Percentiles rank a stretch among this genome's conserved stretches.
phyloP scores from a whole-genome alignment of 2,113 vertebrate species.

The Colinus virginianus region DNA sequence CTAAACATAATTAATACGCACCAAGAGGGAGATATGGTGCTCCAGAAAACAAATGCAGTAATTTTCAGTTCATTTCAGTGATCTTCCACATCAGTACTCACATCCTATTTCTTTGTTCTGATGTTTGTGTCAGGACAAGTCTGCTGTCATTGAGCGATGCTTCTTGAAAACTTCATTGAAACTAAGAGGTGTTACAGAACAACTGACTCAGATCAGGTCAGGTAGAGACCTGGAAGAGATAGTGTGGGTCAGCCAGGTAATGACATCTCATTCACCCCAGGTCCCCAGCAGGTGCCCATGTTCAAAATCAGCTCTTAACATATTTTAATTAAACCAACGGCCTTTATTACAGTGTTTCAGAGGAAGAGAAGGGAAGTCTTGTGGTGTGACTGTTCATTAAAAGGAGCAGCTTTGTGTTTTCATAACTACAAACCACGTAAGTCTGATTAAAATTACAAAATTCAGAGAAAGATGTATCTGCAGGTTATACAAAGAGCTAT shows the following conservation, averaged over 20 bases:
- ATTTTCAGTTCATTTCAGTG: neutral
- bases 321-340: neutral
- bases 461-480: neutral
- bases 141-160: neutral
- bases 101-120: neutral
- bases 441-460: neutral
- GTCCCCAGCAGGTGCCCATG: neutral
- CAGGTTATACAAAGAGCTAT: neutral
- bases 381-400: neutral
- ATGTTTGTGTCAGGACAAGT: neutral
- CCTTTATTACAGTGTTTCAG: neutral
- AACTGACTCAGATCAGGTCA: neutral
- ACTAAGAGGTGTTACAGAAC: neutral
- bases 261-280: rapidly evolving
- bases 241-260: neutral
- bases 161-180: neutral
- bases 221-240: neutral
- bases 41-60: neutral
- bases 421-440: neutral
- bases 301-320: neutral
- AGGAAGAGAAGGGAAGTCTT: neutral
- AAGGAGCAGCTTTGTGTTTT: neutral
- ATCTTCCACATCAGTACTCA: neutral
- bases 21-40: neutral
- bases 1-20: neutral